Conservation (phyloP, 92 coral and sea anemone genomes). For the Ricordea florida region DNA sequence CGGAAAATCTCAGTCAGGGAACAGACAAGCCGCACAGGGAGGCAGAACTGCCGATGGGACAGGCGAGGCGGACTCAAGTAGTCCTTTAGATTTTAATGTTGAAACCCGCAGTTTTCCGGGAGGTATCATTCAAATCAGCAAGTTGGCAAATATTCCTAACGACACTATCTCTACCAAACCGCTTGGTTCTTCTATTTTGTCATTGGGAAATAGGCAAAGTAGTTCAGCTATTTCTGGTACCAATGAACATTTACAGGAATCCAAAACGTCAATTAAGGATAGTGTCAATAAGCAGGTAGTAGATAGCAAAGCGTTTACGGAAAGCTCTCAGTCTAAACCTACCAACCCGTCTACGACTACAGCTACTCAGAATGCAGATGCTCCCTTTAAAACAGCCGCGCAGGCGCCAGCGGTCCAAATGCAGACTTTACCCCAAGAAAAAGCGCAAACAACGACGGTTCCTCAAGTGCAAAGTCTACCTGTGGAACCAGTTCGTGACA, state of each 20-base stretch:
- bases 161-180: not conserved
- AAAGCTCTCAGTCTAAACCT: not conserved
- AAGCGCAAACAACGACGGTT: not conserved
- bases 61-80: not conserved
- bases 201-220: not conserved
- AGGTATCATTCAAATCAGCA: not conserved
- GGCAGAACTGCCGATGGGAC: constrained; percentile 4
- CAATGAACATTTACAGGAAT: not conserved
- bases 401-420: not conserved
- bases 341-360: not conserved
- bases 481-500: constrained; percentile 63
- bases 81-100: constrained; percentile 7
- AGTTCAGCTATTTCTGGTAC: not conserved
- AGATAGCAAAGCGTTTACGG: not conserved
- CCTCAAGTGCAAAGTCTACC: constrained; percentile 19
- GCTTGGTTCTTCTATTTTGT: not conserved
- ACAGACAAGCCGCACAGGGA: not conserved
- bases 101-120: constrained; percentile 23
- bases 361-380: not conserved
- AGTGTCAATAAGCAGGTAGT: not conserved
- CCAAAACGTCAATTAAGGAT: not conserved
- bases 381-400: not conserved
- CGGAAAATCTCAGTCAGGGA: not conserved
- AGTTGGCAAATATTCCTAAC: constrained; percentile 2
- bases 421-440: not conserved